A percentile compares a stretch with the other conserved stretches of the same genome.
Conservation (phyloP, 1,140 invertebrate species). For the Drosophila suzukii region DNA sequence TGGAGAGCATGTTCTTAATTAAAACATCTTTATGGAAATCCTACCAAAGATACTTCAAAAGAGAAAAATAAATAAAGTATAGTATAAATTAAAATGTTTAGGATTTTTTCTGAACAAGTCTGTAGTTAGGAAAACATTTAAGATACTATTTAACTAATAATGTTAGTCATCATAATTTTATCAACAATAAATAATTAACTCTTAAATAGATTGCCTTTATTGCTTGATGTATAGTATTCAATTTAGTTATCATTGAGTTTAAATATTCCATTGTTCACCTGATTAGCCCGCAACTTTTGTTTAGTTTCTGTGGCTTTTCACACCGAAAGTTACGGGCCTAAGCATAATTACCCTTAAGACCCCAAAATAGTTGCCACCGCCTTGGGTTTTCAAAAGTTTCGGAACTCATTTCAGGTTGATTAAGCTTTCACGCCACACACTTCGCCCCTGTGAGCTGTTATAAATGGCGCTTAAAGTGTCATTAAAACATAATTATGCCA, state of each 20-base stretch:
- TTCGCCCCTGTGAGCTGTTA: slow-evolving; percentile 23
- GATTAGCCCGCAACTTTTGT: not conserved
- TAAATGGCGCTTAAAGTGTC: slow-evolving; percentile 54
- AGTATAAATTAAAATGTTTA: no score
- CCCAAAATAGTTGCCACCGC: slow-evolving; percentile 21
- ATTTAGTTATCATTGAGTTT: not conserved
- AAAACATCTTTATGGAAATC: no score
- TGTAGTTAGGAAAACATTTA: no score
- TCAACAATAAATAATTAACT: no score
- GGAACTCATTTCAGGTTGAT: slow-evolving; percentile 55
- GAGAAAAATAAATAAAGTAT: no score
- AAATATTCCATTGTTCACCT: not conserved
- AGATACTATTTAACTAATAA: no score
- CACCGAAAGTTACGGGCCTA: slow-evolving; percentile 12
- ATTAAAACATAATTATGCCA: slow-evolving; percentile 66
- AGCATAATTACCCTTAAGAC: slow-evolving; percentile 39
- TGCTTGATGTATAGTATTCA: not conserved
- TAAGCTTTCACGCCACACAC: slow-evolving; percentile 27
- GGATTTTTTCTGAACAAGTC: no score
- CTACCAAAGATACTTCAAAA: no score
- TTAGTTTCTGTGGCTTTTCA: not conserved
- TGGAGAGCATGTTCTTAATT: not conserved
- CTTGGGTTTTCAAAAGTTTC: slow-evolving; percentile 24
- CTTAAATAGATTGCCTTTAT: no score
- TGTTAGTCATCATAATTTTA: no score